phyloP scores from a whole-genome alignment of 2,888 invertebrate species.

The Sthenelais limicola region DNA sequence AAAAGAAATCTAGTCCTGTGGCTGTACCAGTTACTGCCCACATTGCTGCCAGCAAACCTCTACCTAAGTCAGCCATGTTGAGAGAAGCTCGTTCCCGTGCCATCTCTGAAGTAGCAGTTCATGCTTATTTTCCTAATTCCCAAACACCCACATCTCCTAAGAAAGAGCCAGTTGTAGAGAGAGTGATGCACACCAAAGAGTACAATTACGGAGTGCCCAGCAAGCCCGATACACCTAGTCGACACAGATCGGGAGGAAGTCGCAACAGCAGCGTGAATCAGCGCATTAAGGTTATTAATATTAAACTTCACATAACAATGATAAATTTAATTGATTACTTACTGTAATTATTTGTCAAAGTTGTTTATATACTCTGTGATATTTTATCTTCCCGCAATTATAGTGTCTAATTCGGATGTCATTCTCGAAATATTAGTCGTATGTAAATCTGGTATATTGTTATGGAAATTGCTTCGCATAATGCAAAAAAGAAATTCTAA shows the following conservation, averaged over 20 bases:
- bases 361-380: too few relatives aligned
- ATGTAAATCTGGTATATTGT: too few relatives aligned
- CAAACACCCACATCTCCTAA: not conserved
- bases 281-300: too few relatives aligned
- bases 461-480: too few relatives aligned
- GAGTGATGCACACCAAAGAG: slow-evolving; percentile 56
- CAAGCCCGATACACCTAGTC: slow-evolving; percentile 29
- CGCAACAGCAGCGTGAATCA: not conserved
- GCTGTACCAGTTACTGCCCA: not conserved
- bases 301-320: too few relatives aligned
- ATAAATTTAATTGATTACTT: too few relatives aligned
- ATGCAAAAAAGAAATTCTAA: too few relatives aligned
- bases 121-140: slow-evolving; percentile 46
- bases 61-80: slow-evolving; percentile 3
- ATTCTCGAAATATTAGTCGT: too few relatives aligned
- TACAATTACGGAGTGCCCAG: slow-evolving; percentile 70
- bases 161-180: slow-evolving; percentile 20
- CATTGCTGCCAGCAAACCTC: not conserved
- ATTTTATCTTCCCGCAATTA: too few relatives aligned
- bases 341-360: too few relatives aligned
- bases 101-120: not conserved
- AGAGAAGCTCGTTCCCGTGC: slow-evolving; percentile 9
- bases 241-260: slow-evolving; percentile 38
- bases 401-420: too few relatives aligned
- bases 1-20: slow-evolving; percentile 1